phyloP scores from a whole-genome alignment of 2,113 vertebrate genomes.

The Nymphicus hollandicus region DNA sequence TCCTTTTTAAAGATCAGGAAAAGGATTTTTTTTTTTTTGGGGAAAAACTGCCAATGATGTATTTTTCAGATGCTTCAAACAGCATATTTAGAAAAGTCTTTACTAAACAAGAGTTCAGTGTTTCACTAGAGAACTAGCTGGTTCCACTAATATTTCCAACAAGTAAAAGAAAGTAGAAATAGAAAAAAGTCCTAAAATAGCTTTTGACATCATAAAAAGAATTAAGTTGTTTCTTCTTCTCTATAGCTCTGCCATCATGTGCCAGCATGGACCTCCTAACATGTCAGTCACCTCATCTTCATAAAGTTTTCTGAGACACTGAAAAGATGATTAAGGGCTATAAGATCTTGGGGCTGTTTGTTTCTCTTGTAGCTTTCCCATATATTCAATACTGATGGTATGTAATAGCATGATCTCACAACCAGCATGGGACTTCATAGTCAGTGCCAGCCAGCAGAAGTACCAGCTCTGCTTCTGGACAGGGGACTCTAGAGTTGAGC shows the following conservation, averaged over 20 bases:
- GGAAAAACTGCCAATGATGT: neutral
- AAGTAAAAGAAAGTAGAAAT: neutral
- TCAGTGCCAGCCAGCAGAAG: neutral
- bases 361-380: neutral
- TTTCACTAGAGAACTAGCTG: neutral
- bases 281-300: neutral
- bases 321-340: neutral
- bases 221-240: neutral
- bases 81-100: neutral
- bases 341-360: neutral
- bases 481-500: neutral
- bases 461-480: neutral
- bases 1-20: neutral
- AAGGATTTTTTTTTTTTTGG: accelerated
- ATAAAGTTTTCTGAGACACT: neutral
- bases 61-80: neutral
- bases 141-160: neutral
- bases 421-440: neutral
- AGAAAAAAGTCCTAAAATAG: neutral
- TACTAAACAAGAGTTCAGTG: neutral
- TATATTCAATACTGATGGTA: neutral
- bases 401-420: neutral
- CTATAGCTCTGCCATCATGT: neutral
- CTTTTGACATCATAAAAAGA: neutral
- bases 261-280: neutral